Conservation (phyloP, 2,113 vertebrate genomes). For the Mesitornis unicolor region DNA sequence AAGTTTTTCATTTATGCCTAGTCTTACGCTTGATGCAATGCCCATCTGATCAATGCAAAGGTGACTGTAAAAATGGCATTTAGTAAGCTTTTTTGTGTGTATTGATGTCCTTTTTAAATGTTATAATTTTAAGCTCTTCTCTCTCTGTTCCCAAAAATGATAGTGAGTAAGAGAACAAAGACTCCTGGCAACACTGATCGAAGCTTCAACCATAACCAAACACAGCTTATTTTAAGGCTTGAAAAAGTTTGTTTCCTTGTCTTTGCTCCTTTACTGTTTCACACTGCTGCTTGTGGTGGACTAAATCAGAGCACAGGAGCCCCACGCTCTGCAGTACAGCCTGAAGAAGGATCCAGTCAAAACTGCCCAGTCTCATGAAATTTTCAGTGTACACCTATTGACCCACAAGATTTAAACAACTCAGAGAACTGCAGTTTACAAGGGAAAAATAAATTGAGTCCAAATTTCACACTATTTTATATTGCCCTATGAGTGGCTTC, state of each 20-base stretch:
- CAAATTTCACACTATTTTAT: neutral
- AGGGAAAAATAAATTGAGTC: slow-evolving; percentile 7
- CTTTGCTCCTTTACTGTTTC: neutral
- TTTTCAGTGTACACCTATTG: neutral
- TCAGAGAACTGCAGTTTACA: neutral
- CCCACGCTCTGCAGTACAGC: neutral
- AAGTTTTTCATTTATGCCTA: neutral
- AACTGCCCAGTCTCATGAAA: neutral
- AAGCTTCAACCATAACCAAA: neutral
- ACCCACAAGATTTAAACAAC: neutral
- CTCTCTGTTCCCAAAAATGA: neutral
- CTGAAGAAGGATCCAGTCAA: neutral
- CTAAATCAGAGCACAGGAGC: neutral
- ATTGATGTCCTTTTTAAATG: neutral
- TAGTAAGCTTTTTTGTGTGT: neutral
- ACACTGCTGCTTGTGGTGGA: neutral
- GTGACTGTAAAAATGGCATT: neutral
- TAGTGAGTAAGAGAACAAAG: neutral
- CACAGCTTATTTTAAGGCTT: neutral
- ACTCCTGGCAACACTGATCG: neutral
- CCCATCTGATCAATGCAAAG: neutral
- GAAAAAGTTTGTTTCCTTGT: neutral
- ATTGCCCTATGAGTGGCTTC: neutral
- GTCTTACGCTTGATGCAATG: neutral
- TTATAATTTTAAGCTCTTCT: neutral